These are phyloP conservation scores for Saxidomus purpurata DNA, from an alignment of 1,140 invertebrate genomes.

Conservation along the genomic window DNA sequence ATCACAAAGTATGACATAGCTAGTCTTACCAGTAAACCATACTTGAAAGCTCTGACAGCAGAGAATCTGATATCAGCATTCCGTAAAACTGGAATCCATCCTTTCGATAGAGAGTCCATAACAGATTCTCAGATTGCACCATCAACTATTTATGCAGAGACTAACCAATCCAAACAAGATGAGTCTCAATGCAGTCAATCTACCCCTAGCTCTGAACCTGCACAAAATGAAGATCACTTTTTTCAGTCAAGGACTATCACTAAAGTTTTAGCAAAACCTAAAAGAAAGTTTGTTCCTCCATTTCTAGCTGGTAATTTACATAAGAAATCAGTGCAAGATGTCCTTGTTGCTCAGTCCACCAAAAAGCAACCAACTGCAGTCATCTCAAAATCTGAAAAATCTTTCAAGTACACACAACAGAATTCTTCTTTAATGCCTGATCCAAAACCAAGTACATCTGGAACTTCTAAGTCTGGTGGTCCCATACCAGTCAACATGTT, in stretches of 20 bases:
- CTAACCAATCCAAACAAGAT: background rate
- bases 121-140: background rate
- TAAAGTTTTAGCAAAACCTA: slow-evolving; percentile 11
- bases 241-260: background rate
- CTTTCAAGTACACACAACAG: too few species aligned
- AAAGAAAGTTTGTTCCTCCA: slow-evolving; percentile 55
- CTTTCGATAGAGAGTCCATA: slow-evolving; percentile 29
- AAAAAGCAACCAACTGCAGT: slow-evolving; percentile 16
- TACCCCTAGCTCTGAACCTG: background rate
- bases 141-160: slow-evolving; percentile 4
- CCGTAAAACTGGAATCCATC: slow-evolving; percentile 62
- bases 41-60: slow-evolving; percentile 26
- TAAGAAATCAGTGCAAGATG: background rate
- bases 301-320: slow-evolving; percentile 34
- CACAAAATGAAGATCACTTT: background rate
- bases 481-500: background rate
- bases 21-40: background rate
- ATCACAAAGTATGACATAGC: slow-evolving; percentile 40
- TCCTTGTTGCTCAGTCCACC: background rate
- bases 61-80: slow-evolving; percentile 59
- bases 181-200: background rate
- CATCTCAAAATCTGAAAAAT: too few species aligned
- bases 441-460: background rate
- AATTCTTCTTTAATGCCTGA: too few species aligned
- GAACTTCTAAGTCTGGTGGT: background rate